Conservation (phyloP, 1,140 invertebrate species). For the Saccostrea echinata region DNA sequence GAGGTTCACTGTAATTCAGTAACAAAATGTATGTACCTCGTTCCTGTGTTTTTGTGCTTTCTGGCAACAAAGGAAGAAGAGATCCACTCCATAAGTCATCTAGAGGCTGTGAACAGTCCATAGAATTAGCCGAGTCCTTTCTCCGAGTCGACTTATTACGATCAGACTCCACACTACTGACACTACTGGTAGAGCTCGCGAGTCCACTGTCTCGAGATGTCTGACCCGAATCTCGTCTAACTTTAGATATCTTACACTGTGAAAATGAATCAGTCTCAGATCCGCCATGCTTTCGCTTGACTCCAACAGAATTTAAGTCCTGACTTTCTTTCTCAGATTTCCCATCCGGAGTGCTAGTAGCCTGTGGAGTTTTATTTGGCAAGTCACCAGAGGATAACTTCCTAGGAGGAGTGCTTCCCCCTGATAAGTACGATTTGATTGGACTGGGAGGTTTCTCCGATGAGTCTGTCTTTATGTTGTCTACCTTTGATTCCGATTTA, state of each 20-base stretch:
- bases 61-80: slow-evolving; percentile 57
- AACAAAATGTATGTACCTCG: slow-evolving; percentile 50
- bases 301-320: slow-evolving; percentile 4
- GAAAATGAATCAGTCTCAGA: slow-evolving; percentile 17
- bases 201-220: slow-evolving; percentile 54
- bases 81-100: slow-evolving; percentile 61
- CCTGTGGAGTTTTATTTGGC: slow-evolving; percentile 36
- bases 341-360: slow-evolving; percentile 24
- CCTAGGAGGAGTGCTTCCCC: slow-evolving; percentile 55
- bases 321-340: slow-evolving; percentile 43
- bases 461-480: slow-evolving; percentile 38
- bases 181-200: slow-evolving; percentile 47
- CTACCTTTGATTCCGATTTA: slow-evolving; percentile 35
- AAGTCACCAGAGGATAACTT: slow-evolving; percentile 53
- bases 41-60: slow-evolving; percentile 56
- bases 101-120: slow-evolving; percentile 58
- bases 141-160: neutral
- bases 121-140: slow-evolving; percentile 37
- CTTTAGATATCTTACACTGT: slow-evolving; percentile 47
- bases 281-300: slow-evolving; percentile 51
- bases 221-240: slow-evolving; percentile 44
- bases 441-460: slow-evolving; percentile 56
- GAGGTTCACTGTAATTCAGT: too few relatives aligned
- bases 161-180: slow-evolving; percentile 38
- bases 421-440: slow-evolving; percentile 57